Base-by-base conservation (phyloP, 1,140 invertebrate species). In the Drosophila parvula region DNA sequence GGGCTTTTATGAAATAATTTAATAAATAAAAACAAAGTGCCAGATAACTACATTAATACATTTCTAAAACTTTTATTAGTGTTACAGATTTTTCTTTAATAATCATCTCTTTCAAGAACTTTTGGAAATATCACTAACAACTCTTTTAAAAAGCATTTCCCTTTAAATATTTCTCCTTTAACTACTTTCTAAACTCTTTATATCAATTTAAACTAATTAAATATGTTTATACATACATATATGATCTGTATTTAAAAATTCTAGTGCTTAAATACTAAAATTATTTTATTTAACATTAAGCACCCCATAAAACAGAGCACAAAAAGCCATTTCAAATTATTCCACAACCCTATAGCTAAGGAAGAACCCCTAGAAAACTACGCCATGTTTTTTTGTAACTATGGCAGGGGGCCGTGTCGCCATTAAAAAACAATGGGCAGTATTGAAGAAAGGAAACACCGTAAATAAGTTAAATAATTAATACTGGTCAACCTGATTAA, bases 301-400 rank as follows among this genome's bases (percentile, higher is more conserved):
- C 27, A 11, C 30, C 11, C 48, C 6, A 1, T 34, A 8, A 7
- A 18, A 18, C 0, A 36, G 30, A n/a, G 4, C 10, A 4, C 2
- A 6, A 12, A 18, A 3, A 2, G 16, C 50, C 50, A 51, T 51
- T 51, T 34, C 5, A 12, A 51, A 51, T 4, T 51, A 18, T 7
- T 22, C 22, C 18, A 14, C 50, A 51, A 51, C 50, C 50, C 50
- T 34, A 7, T 18, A 32, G 12, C 11, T 1, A 18, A 11, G 22
- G 9, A 40, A 27, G 32, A 64, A 50, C 59, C 44, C 58, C 64
- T 64, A 43, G 64, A 41, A 40, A 50, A 64, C 64, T 63, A 18
- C 64, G 64, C 64, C 64, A 68, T 68, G 18, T 68, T 68, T 44
- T 44, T 2, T 68, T 67, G 44, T 40, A 63, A 67, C 63, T 67